Base-by-base conservation (phyloP, 2,797 vertebrate species). In the Enteromius trimaculatus region DNA sequence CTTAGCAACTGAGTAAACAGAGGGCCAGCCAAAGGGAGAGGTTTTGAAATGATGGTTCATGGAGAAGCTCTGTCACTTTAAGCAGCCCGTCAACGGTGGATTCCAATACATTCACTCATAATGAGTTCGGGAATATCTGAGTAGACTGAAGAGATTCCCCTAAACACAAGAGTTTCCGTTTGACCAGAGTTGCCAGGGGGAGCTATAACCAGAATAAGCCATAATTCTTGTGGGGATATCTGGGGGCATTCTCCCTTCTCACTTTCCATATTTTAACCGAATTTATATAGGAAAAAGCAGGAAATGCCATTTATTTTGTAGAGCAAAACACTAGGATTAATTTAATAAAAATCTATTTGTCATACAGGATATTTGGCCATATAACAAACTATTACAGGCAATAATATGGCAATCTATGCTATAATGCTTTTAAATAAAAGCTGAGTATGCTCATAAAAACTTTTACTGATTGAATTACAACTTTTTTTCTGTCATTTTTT, bases 1-100 rank as follows among this genome's bases (percentile, higher is more conserved):
- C 90, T 88, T 86, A 84, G 90, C 79, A 85, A 90, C 87, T 74
- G 62, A 31, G 80, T 85, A 89, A 90, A 90, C 80, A 91, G 26
- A 34, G 83, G 37, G 37, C 17, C 72, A 85, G 84, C 87, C 81
- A 89, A 89, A 90, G 88, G 87, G 88, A 88, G 89, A 89, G 86
- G 88, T 78, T 70, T 72, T 68, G 49, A 68, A 88, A 77, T 77
- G 47, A 72, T 49, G 34, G 29, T 55, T 71, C 47, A 34, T 37
- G 83, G 77, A 77, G 49, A 71, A 58, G 74, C 31, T 64, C 53
- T 47, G 31, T 51, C 72, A 66, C 78, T 49, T 71, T 14, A 65
- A 68, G 2, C 53, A 79, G n/a, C 58, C 58, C 29, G 6, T 68
- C 72, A 44, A 78, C 62, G 26, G 29, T 65, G 26, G 51, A 70